Conservation (phyloP, 2,797 vertebrate genomes). For the Orestias chungarensis region DNA sequence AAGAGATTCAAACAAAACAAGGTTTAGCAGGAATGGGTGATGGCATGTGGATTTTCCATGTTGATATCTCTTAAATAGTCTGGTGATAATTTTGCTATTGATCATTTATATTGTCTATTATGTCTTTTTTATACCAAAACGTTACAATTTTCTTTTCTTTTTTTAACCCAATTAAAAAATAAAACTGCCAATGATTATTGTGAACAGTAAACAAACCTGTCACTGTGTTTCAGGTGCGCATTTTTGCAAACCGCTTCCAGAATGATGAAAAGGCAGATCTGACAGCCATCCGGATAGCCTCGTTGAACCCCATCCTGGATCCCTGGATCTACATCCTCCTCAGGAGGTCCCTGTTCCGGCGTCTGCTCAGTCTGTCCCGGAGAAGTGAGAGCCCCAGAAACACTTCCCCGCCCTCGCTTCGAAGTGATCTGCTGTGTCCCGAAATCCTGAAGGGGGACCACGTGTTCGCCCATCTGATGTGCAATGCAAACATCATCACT, state of each 20-base stretch:
- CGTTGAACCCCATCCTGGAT: constrained; percentile 95
- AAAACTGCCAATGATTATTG: background rate
- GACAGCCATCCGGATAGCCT: constrained; percentile 91
- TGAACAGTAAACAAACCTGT: background rate
- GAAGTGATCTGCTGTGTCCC: constrained; percentile 26
- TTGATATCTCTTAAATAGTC: background rate
- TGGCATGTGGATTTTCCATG: no score
- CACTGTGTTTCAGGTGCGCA: constrained; percentile 80
- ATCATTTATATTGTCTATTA: background rate
- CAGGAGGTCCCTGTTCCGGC: constrained; percentile 86
- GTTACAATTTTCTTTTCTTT: background rate
- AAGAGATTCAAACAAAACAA: background rate
- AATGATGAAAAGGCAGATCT: constrained; percentile 83
- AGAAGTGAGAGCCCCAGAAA: constrained; percentile 19
- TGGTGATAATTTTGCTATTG: background rate
- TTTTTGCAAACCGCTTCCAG: constrained; percentile 88
- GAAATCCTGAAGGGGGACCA: constrained; percentile 41
- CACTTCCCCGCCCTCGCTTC: background rate
- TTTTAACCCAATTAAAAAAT: no score
- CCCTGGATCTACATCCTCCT: constrained; percentile 98
- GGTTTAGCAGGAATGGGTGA: background rate
- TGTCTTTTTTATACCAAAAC: no score
- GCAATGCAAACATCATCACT: constrained; percentile 48
- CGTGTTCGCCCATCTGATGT: constrained; percentile 61
- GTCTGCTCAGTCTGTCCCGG: constrained; percentile 49